A percentile compares a stretch with the other conserved stretches of the same genome.
Conservation (phyloP, 2,888 invertebrate species). For the Pemphredon lugubris region DNA sequence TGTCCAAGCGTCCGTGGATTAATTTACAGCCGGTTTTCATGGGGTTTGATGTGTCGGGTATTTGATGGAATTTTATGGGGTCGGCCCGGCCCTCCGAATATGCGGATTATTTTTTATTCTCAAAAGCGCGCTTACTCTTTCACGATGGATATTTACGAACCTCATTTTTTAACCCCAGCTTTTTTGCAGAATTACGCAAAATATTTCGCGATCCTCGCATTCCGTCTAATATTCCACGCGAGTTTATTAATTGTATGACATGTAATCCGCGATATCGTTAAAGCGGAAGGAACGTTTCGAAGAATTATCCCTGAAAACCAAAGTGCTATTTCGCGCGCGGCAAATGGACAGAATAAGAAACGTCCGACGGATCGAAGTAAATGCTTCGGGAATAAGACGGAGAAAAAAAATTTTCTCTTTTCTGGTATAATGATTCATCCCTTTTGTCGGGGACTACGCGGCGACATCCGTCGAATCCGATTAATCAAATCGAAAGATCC, state of each 20-base stretch:
- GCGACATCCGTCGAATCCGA: conserved; percentile 65
- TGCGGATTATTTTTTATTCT: conserved; percentile 48
- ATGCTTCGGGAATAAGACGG: neutral
- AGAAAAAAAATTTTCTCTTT: conserved; percentile 16
- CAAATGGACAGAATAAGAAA: too few relatives aligned
- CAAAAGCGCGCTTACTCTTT: conserved; percentile 1
- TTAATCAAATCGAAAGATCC: conserved; percentile 70
- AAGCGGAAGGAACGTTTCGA: too few relatives aligned
- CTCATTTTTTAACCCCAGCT: too few relatives aligned
- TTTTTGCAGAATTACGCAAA: too few relatives aligned
- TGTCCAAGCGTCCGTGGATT: conserved; percentile 58
- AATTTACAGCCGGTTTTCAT: conserved; percentile 66
- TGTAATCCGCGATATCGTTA: too few relatives aligned
- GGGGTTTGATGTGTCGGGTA: conserved; percentile 64
- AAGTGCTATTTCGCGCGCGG: too few relatives aligned
- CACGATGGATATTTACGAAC: neutral
- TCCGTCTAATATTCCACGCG: too few relatives aligned
- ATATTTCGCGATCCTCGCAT: too few relatives aligned
- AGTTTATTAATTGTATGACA: too few relatives aligned
- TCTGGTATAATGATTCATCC: conserved; percentile 42
- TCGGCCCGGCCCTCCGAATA: conserved; percentile 35
- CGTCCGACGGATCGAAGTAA: too few relatives aligned
- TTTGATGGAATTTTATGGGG: conserved; percentile 67
- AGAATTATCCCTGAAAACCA: neutral
- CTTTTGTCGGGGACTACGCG: conserved; percentile 38